Conservation (phyloP, 64 coral and sea anemone species). For the Trachythela sp. region DNA sequence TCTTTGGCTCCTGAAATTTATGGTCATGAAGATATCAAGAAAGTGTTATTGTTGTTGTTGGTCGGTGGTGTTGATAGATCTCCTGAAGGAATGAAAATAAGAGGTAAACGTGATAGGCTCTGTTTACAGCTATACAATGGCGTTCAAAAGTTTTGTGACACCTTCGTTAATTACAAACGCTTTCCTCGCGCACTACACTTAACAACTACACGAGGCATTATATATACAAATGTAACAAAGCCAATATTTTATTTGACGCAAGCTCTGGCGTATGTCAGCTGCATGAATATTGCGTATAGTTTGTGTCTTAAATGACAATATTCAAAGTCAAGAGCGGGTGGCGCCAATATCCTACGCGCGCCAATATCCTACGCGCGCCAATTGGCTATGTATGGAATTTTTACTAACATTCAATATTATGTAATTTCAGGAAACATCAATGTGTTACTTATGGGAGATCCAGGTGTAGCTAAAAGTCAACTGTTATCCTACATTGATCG, state of each 20-base stretch:
- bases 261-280: too few relatives aligned
- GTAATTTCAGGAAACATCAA: conserved; percentile 74
- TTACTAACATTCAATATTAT: neutral
- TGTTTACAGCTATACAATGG: neutral
- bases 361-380: too few relatives aligned
- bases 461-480: conserved; percentile 99
- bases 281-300: too few relatives aligned
- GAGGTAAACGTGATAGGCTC: conserved; percentile 52
- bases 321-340: too few relatives aligned
- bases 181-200: too few relatives aligned
- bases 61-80: conserved; percentile 95
- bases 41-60: conserved; percentile 76
- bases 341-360: too few relatives aligned
- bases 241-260: too few relatives aligned
- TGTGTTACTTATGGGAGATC: conserved; percentile 92
- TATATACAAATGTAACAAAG: too few relatives aligned
- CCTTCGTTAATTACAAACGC: too few relatives aligned
- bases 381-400: neutral
- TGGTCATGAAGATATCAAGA: conserved; percentile 99
- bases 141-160: too few relatives aligned
- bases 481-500: conserved; percentile 92
- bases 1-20: conserved; percentile 98
- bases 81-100: conserved; percentile 97
- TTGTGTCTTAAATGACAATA: too few relatives aligned
- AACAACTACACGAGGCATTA: too few relatives aligned